Base-by-base conservation (phyloP, 2,888 invertebrate genomes). In the Aphidius colemani region DNA sequence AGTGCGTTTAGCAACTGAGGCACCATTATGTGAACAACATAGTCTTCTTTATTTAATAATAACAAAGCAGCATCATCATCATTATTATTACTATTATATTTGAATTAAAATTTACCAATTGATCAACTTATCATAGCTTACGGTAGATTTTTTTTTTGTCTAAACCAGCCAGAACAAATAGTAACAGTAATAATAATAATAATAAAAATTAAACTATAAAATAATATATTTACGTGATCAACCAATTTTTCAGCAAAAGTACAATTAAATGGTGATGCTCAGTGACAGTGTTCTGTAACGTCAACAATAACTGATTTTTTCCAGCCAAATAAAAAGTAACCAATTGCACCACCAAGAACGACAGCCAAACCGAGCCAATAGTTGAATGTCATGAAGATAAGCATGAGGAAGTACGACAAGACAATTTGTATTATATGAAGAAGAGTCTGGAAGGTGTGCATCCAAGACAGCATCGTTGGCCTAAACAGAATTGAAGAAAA, bases 321-420 rank as follows among this genome's bases (percentile, higher is more conserved):
- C 96, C 96, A 96, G 63, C 96, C 96, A 79, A 97, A 97, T 50
- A 96, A 85, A 84, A 97, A 97, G 84, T 96, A 97, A 30, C 97
- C 97, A 9, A 91, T 86, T 1, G 93, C 95, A 2, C 95, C 94
- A 50, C 97, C 97, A 8, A 93, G 78, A 1, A 95, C 91, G 1
- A 96, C 93, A 0, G 95, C 94, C 56, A 94, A 81, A 81, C 96
- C 96, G 65, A 98, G 86, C 94, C 95, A 97, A 13, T 91, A 90
- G 80, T 97, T 97, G 87, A 95, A 97, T 1, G 96, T 96, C 97
- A 97, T 97, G 82, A 97, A 96, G 72, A 96, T 93, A 81, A 97
- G 85, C 97, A 97, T 97, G 58, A 97, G 86, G 83, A 96, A 90
- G 84, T 97, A 96, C 72, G 95, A 94, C 68, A 96, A 85, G 64